Percentiles rank a stretch among this genome's conserved stretches.
Evolutionary conservation across 2,888 invertebrate genomes (phyloP).

Genomic region (Drosophila eohydei): DNA sequence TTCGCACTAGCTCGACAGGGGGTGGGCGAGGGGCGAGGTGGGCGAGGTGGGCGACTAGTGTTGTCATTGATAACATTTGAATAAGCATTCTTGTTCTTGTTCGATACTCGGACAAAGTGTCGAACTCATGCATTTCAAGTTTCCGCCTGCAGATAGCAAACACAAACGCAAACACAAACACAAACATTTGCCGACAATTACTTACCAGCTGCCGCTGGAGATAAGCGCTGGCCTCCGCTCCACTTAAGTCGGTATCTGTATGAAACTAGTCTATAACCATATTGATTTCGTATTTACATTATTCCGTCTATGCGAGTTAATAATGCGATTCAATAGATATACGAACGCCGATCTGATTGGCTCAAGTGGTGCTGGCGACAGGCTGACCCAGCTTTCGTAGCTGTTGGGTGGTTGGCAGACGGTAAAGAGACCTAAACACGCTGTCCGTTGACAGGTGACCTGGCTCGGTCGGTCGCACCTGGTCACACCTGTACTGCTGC

Average conservation of each 20-base stretch:
- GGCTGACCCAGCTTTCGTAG: constrained; percentile 25
- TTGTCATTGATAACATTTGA: constrained; percentile 66
- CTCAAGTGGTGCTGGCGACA: constrained; percentile 72
- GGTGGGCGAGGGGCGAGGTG: not conserved
- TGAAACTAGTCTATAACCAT: constrained; percentile 25
- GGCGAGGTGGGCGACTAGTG: constrained; percentile 20
- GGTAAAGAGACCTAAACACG: constrained; percentile 15
- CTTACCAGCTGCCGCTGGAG: constrained; percentile 46
- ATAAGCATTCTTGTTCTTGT: constrained; percentile 54
- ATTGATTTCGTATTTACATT: constrained; percentile 64
- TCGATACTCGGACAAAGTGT: constrained; percentile 66
- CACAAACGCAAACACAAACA: constrained; percentile 54
- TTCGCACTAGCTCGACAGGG: constrained; percentile 52
- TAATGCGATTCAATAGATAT: constrained; percentile 51
- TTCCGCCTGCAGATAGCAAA: constrained; percentile 67
- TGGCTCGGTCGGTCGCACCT: not conserved
- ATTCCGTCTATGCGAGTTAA: constrained; percentile 55
- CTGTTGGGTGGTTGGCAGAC: constrained; percentile 7
- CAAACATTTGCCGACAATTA: constrained; percentile 81
- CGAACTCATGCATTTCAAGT: constrained; percentile 73
- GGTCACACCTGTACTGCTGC: constrained; percentile 63
- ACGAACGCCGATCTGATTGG: constrained; percentile 42
- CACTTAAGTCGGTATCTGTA: constrained; percentile 19
- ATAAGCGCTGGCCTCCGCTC: constrained; percentile 40
- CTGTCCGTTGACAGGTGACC: constrained; percentile 20